Percentiles rank a stretch among this genome's conserved stretches.
Conservation (phyloP, 2,797 vertebrate genomes). For the Pogonophryne albipinna region DNA sequence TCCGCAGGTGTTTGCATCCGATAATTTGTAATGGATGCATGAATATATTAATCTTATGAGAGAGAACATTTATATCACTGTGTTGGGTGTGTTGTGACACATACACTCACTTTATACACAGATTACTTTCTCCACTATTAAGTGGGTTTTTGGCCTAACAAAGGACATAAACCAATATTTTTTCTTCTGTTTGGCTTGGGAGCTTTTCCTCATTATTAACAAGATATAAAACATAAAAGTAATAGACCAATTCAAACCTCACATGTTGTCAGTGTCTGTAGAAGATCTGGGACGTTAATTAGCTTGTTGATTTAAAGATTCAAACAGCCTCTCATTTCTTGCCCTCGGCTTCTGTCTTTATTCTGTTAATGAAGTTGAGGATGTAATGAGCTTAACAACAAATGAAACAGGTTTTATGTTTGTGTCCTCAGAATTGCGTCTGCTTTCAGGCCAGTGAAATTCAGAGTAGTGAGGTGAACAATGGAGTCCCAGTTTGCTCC, state of each 20-base stretch:
- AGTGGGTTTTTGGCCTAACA: constrained; percentile 18
- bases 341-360: constrained; percentile 53
- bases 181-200: constrained; percentile 24
- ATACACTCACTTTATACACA: neutral
- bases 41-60: constrained; percentile 72
- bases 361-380: constrained; percentile 66
- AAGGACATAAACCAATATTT: constrained; percentile 11
- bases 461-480: constrained; percentile 42
- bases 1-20: constrained; percentile 80
- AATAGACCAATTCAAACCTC: constrained; percentile 20
- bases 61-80: constrained; percentile 35
- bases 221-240: constrained; percentile 36
- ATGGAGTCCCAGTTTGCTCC: constrained; percentile 31
- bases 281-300: constrained; percentile 54
- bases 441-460: constrained; percentile 32
- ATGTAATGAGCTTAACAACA: constrained; percentile 65
- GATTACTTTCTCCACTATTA: constrained; percentile 1
- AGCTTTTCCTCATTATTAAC: constrained; percentile 20
- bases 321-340: constrained; percentile 37
- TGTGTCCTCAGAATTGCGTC: constrained; percentile 46
- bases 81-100: constrained; percentile 32
- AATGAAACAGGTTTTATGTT: constrained; percentile 60
- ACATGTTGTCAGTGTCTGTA: constrained; percentile 19
- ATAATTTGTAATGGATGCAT: constrained; percentile 76
- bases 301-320: constrained; percentile 55